Conservation (phyloP, 1,140 invertebrate species). For the Pseudomyrmex concolor region DNA sequence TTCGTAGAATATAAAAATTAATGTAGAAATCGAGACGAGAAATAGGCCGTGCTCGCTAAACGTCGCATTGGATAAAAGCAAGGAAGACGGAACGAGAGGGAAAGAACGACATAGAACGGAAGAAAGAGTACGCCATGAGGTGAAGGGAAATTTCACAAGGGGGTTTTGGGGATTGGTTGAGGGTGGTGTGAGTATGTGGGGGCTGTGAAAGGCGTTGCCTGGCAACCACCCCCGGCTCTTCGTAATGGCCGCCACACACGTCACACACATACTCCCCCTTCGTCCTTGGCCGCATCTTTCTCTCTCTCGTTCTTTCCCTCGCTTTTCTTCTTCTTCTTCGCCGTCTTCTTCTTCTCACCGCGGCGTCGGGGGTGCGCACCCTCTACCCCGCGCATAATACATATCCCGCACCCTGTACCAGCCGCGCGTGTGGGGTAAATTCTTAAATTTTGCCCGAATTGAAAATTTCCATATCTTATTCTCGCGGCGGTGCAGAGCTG, state of each 20-base stretch:
- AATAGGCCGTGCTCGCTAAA: conserved; percentile 79
- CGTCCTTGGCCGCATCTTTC: conserved; percentile 68
- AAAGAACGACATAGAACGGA: conserved; percentile 69
- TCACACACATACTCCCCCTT: conserved; percentile 79
- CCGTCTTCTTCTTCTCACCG: conserved; percentile 39
- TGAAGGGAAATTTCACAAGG: conserved; percentile 58
- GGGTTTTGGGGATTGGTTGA: conserved; percentile 80
- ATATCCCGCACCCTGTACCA: conserved; percentile 73
- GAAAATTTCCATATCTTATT: conserved; percentile 83
- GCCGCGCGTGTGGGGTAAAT: conserved; percentile 76
- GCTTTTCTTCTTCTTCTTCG: conserved; percentile 15
- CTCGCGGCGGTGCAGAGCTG: conserved; percentile 59
- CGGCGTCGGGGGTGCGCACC: conserved; percentile 40
- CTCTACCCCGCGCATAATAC: conserved; percentile 72
- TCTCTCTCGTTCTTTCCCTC: conserved; percentile 35
- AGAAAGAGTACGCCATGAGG: conserved; percentile 68
- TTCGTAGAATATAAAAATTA: conserved; percentile 68
- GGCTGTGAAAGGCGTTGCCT: conserved; percentile 83
- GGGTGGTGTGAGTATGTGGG: conserved; percentile 84
- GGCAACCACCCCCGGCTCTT: conserved; percentile 82
- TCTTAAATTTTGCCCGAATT: conserved; percentile 83
- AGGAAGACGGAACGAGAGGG: conserved; percentile 54
- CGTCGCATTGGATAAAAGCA: conserved; percentile 69
- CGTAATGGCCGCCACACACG: conserved; percentile 85
- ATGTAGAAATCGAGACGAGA: conserved; percentile 72